Base-by-base conservation (phyloP, 2,113 vertebrate species). In the Copsychus sechellarum region DNA sequence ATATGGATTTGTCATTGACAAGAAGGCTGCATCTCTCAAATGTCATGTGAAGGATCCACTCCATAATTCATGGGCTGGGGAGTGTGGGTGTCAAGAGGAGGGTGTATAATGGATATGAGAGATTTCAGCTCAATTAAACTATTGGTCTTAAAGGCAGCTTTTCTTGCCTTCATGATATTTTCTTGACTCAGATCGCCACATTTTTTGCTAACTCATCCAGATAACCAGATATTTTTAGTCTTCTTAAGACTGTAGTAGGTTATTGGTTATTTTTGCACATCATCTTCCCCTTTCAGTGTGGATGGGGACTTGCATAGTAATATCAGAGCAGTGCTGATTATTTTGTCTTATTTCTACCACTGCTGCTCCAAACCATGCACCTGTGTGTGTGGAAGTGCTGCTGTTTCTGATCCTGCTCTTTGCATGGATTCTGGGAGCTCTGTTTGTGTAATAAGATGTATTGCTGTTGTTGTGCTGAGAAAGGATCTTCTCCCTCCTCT, bases 51-150 rank as follows among this genome's bases (percentile, higher is more conserved):
- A 88, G 78, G 81, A 96, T 91, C 73, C 58, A 14, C 67, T 95
- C 85, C 95, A 89, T 97, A 96, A 97, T 92, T 96, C 83, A 95
- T 96, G 70, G 73, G 40, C 19, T 92, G 47, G 47, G 58, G 62
- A 62, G 47, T 14, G 90, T 96, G 81, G 95, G 94, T 90, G 96
- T 84, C 71, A 65, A 38, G 56, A 58, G 67, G 40, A 81, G 48
- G 28, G n/a, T 78, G 67, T 22, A 18, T 67, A 81, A 67, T 69
- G 45, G 40, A 12, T 81, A 21, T 25, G 38, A 88, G 84, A 84
- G 34, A 73, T 83, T 73, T 70, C 82, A 81, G 45, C 50, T 95
- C 58, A 91, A 6, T 80, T 45, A 51, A 91, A 81, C 31, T 81
- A 4, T 28, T 70, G 66, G 42, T n/a, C 45, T 79, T 73, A 69